Conservation (phyloP, 2,113 vertebrate genomes). For the Aspiorhynchus laticeps region DNA sequence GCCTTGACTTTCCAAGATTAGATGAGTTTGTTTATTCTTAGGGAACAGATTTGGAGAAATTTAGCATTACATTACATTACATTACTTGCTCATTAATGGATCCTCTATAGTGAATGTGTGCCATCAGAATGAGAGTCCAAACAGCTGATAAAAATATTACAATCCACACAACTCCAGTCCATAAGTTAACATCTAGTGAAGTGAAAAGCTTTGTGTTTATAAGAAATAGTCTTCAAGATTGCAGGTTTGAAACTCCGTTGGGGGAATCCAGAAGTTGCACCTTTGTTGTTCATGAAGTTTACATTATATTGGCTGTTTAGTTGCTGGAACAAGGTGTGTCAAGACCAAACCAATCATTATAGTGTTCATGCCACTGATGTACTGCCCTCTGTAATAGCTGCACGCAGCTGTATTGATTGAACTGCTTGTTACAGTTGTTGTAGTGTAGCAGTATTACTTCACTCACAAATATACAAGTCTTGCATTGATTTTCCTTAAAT, state of each 20-base stretch:
- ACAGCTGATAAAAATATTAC: not conserved
- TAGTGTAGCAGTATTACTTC: not conserved
- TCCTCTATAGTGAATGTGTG: not conserved
- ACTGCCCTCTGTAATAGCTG: not conserved
- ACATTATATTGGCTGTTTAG: not conserved
- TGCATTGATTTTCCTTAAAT: not conserved
- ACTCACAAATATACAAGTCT: not conserved
- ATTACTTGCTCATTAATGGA: not conserved
- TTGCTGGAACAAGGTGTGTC: not conserved
- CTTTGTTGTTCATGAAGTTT: not conserved
- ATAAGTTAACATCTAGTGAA: not conserved
- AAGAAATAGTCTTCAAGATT: not conserved
- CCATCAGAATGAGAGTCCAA: not conserved
- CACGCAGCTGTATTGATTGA: not conserved
- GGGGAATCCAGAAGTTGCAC: too few species aligned
- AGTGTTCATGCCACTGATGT: not conserved
- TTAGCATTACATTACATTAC: not conserved
- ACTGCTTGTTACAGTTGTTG: not conserved
- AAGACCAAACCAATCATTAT: not conserved
- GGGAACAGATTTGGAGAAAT: not conserved
- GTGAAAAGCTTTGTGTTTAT: not conserved
- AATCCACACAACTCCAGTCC: too few species aligned
- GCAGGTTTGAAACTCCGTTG: not conserved
- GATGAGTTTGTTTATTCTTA: not conserved
- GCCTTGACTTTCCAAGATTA: not conserved